Conservation (phyloP, 2,797 vertebrate species). For the Poecile montanus region DNA sequence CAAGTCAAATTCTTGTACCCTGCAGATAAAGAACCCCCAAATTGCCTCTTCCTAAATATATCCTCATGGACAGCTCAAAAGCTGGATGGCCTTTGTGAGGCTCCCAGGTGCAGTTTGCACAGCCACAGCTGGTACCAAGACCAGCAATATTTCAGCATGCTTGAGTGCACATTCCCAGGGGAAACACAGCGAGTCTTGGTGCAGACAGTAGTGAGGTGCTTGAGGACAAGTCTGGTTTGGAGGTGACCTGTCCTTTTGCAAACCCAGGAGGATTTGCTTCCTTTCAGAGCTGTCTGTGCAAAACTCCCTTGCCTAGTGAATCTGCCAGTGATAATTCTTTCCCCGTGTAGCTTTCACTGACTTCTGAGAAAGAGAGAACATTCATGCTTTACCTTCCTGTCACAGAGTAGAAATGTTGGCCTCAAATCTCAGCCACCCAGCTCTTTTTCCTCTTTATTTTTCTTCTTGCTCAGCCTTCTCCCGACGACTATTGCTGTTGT, state of each 20-base stretch:
- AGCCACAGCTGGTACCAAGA: neutral
- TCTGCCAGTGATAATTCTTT: neutral
- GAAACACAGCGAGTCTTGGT: neutral
- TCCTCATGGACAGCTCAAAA: neutral
- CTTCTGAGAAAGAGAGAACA: neutral
- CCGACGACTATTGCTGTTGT: neutral
- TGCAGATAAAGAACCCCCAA: neutral
- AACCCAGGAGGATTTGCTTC: neutral
- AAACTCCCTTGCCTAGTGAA: neutral
- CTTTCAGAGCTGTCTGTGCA: neutral
- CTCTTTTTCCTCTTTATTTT: conserved; percentile 13
- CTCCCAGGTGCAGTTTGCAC: neutral
- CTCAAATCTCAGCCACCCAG: neutral
- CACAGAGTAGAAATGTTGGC: neutral
- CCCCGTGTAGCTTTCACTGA: neutral
- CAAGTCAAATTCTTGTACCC: neutral
- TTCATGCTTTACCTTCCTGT: neutral
- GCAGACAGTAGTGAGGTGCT: neutral
- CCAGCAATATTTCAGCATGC: neutral
- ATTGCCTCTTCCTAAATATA: neutral
- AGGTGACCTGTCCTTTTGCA: neutral
- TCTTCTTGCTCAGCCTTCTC: neutral
- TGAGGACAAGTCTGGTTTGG: neutral
- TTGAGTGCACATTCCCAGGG: neutral
- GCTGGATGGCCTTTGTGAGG: neutral